Percentiles rank a stretch among this genome's conserved stretches.
Conservation (phyloP, 2,888 invertebrate species). For the Platycheirus albimanus region DNA sequence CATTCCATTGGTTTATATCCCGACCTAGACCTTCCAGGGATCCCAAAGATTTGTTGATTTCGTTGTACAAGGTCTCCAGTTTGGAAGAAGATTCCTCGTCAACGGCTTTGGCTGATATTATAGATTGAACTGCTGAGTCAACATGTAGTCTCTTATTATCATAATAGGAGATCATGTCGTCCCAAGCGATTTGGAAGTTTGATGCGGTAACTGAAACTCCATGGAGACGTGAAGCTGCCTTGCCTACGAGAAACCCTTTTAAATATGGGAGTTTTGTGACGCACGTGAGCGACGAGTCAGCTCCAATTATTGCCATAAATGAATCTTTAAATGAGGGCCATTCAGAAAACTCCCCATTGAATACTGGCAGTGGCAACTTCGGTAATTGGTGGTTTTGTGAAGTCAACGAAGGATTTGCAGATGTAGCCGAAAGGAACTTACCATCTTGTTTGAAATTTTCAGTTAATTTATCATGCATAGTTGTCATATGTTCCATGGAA, state of each 20-base stretch:
- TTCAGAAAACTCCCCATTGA: constrained; percentile 30
- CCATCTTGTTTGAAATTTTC: too few relatives aligned
- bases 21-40: constrained; percentile 26
- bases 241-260: constrained; percentile 28
- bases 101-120: constrained; percentile 33
- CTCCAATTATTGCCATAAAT: constrained; percentile 16
- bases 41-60: constrained; percentile 35
- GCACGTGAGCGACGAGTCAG: constrained; percentile 26
- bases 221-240: constrained; percentile 28
- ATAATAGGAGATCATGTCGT: too few relatives aligned
- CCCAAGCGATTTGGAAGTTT: too few relatives aligned
- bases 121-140: constrained; percentile 30
- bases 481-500: constrained; percentile 20
- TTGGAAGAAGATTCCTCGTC: too few relatives aligned
- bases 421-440: too few relatives aligned
- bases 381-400: neutral
- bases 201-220: constrained; percentile 33
- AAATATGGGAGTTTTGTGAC: constrained; percentile 34
- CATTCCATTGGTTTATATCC: constrained; percentile 32
- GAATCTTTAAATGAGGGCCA: constrained; percentile 35
- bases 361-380: constrained; percentile 17
- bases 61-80: constrained; percentile 28
- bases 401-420: too few relatives aligned
- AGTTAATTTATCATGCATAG: constrained; percentile 12
- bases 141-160: constrained; percentile 33